These are phyloP conservation scores for Rotaria magnacalcarata DNA, from an alignment of 2,888 invertebrate species.

Conservation along the genomic window DNA sequence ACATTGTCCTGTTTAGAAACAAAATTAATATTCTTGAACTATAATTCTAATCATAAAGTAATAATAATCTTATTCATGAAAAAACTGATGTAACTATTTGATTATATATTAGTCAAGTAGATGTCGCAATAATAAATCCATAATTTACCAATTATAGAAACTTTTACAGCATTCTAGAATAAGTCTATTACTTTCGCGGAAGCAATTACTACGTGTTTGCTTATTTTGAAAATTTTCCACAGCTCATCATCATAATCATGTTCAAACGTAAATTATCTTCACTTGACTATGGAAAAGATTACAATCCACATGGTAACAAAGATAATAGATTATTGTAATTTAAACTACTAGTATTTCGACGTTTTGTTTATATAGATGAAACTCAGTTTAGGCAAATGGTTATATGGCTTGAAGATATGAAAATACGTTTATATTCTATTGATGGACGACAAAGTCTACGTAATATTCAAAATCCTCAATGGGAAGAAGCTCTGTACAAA, in stretches of 20 bases:
- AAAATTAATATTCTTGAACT: no score
- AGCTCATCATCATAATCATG: conserved; percentile 61
- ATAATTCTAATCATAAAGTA: no score
- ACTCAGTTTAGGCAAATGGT: conserved; percentile 74
- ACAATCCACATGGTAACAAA: conserved; percentile 69
- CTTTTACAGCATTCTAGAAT: neutral
- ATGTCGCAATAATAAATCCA: neutral
- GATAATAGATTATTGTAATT: neutral
- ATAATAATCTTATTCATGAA: no score
- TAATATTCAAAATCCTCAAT: conserved; percentile 66
- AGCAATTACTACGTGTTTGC: no score
- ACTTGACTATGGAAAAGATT: conserved; percentile 69
- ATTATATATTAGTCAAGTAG: neutral
- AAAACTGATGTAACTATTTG: no score
- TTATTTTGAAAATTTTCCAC: no score
- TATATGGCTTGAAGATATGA: conserved; percentile 86
- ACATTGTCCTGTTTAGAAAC: no score
- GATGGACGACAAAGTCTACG: conserved; percentile 74
- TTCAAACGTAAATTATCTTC: conserved; percentile 73
- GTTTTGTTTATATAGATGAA: conserved; percentile 66
- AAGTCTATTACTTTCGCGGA: neutral
- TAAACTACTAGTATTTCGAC: neutral
- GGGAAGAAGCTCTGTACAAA: conserved; percentile 69
- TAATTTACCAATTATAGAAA: neutral
- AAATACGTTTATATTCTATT: conserved; percentile 78